Percentiles rank a stretch among this genome's conserved stretches.
These are phyloP conservation scores for Apotomis betuletana DNA, from an alignment of 2,888 invertebrate species.

Conservation along the genomic window DNA sequence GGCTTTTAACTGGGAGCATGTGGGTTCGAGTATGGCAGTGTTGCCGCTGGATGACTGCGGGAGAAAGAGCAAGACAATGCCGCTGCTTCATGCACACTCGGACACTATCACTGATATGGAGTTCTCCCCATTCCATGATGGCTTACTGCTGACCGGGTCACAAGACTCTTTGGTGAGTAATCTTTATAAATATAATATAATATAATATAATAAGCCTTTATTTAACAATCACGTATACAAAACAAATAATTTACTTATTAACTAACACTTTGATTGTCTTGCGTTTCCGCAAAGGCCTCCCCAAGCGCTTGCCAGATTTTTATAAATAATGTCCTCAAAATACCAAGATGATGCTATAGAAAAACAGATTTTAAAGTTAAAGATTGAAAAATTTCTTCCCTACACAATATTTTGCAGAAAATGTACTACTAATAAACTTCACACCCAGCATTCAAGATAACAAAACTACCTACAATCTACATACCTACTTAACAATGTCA, in stretches of 20 bases:
- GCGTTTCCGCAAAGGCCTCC: too few relatives aligned
- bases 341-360: neutral
- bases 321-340: conserved; percentile 18
- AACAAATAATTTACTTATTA: too few relatives aligned
- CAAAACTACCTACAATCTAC: neutral
- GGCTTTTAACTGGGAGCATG: conserved; percentile 98
- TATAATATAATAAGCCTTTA: too few relatives aligned
- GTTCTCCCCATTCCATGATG: conserved; percentile 98
- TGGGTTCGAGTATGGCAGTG: conserved; percentile 94
- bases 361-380: neutral
- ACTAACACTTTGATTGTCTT: too few relatives aligned
- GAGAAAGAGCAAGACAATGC: conserved; percentile 94
- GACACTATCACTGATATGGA: conserved; percentile 97
- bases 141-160: conserved; percentile 94
- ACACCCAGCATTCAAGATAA: neutral
- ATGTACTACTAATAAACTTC: neutral
- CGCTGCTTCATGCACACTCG: conserved; percentile 91
- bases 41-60: conserved; percentile 94
- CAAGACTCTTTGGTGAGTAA: conserved; percentile 90
- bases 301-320: too few relatives aligned
- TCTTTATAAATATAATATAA: conserved; percentile 32
- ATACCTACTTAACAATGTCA: neutral
- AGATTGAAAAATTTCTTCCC: neutral
- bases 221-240: too few relatives aligned
- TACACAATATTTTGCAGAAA: too few relatives aligned